Conservation (phyloP, 30 jellyfish, hydroid and myxozoan species). For the Aurelia coerulea region DNA sequence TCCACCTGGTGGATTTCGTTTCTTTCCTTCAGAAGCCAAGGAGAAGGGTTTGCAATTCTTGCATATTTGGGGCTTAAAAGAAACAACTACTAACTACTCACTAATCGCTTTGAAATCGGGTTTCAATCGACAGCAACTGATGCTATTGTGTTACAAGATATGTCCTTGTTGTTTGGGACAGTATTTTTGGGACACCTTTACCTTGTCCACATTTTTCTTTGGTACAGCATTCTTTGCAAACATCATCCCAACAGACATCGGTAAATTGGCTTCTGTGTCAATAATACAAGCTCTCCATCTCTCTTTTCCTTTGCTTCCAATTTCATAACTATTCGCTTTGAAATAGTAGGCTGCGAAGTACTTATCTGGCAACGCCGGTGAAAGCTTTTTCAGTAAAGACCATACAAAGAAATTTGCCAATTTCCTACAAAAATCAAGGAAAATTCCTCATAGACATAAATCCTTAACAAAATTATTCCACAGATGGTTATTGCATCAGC, state of each 20-base stretch:
- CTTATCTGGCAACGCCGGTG: conserved; percentile 54
- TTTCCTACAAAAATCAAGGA: not conserved
- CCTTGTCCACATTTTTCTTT: too few species aligned
- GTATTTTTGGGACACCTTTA: too few species aligned
- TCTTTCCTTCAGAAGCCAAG: too few species aligned
- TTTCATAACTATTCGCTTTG: not conserved
- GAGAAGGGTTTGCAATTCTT: too few species aligned
- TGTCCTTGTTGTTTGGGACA: too few species aligned
- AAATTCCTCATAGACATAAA: not conserved
- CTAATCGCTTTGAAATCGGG: too few species aligned
- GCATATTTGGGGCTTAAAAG: too few species aligned
- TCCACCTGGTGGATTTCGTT: too few species aligned
- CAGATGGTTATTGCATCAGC: too few species aligned
- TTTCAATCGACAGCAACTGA: too few species aligned
- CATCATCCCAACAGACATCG: conserved; percentile 65
- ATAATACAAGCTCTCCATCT: conserved; percentile 62
- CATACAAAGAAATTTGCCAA: conserved; percentile 51
- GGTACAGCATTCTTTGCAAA: conserved; percentile 18
- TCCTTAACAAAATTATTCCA: not conserved
- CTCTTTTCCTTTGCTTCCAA: conserved; percentile 53
- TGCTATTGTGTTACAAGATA: too few species aligned
- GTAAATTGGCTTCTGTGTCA: conserved; percentile 50
- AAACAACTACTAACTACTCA: too few species aligned
- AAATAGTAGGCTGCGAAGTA: conserved; percentile 56
- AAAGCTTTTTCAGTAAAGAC: conserved; percentile 42